Evolutionary conservation across 2,888 invertebrate genomes (phyloP), one percentile per base, ranked within the genome.

Genomic region (Antheraea yamamai): DNA sequence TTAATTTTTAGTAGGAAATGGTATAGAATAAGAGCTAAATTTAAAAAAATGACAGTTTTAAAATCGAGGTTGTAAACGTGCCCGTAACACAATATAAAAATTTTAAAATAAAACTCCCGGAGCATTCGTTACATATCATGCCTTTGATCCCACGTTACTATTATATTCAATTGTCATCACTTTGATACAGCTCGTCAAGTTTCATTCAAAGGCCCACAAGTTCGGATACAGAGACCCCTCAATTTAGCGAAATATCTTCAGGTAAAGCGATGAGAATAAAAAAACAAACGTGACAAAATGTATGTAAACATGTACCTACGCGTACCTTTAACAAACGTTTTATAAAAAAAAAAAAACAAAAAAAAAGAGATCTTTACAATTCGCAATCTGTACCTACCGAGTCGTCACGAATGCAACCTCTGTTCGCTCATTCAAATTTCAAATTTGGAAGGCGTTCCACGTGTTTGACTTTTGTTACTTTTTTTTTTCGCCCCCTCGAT

Each of bases 201-300:
- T 88, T 80, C 74, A 75, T 81, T 87, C 89, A 91, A 89, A 85
- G 79, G 84, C 82, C 80, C 64, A 26, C 64, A 87, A 81, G 83
- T 84, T 84, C 83, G 89, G 89, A 88, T 88, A 85, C 88, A 85
- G 88, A 61, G 88, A 23, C 87, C 90, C 92, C 87, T 91, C 90
- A 87, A 91, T 90, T 91, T 91, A 83, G 87, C 89, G 88, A 90
- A 86, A 83, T 85, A 80, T 87, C 80, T 90, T 88, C 94, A 93
- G 94, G 93, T 93, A 93, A 91, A 87, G 82, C 26, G 64, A 66
- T n/a, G n/a, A 82, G 23, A 61, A 39, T 39, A 84, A 92, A 92
- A 91, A 92, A 89, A 87, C 83, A 89, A 88, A 94, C 94, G 94
- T 95, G 94, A 95, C 94, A 94, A 93, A 94, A 94, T 94, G 94